These are phyloP conservation scores for Dermolepida albohirtum DNA, from an alignment of 2,888 invertebrate genomes.

Conservation along the genomic window DNA sequence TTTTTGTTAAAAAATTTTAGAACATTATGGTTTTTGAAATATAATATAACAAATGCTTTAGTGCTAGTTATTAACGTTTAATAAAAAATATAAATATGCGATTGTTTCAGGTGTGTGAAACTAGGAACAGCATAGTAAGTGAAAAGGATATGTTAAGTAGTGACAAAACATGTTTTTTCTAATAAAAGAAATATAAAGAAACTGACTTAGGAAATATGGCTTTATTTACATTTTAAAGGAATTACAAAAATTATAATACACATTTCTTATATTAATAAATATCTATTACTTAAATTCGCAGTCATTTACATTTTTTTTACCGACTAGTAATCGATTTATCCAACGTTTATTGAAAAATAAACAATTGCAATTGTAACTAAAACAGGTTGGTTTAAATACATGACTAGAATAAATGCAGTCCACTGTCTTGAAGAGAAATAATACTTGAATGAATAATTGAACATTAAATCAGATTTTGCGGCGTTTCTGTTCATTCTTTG, in stretches of 20 bases:
- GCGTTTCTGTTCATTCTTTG: too few relatives aligned
- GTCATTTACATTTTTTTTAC: slow-evolving; percentile 31
- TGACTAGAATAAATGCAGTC: slow-evolving; percentile 35
- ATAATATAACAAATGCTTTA: too few relatives aligned
- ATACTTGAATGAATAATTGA: background rate
- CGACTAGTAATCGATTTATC: slow-evolving; percentile 4
- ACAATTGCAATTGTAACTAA: slow-evolving; percentile 26
- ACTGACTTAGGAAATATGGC: slow-evolving; percentile 14
- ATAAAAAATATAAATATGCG: too few relatives aligned
- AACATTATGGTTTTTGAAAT: too few relatives aligned
- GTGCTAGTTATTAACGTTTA: too few relatives aligned
- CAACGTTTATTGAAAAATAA: slow-evolving; percentile 19
- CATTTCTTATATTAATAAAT: slow-evolving; percentile 28
- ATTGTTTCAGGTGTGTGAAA: background rate
- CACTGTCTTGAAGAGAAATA: background rate
- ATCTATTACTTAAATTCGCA: slow-evolving; percentile 10
- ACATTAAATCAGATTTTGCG: too few relatives aligned
- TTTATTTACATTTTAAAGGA: slow-evolving; percentile 40
- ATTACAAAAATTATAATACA: slow-evolving; percentile 40
- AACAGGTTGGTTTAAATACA: slow-evolving; percentile 26
- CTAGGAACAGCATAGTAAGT: background rate
- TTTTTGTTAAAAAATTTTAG: too few relatives aligned
- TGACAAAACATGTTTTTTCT: background rate
- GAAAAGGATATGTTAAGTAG: background rate
- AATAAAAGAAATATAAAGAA: background rate